phyloP scores from a whole-genome alignment of 2,113 vertebrate genomes.

The Pluvialis apricaria region DNA sequence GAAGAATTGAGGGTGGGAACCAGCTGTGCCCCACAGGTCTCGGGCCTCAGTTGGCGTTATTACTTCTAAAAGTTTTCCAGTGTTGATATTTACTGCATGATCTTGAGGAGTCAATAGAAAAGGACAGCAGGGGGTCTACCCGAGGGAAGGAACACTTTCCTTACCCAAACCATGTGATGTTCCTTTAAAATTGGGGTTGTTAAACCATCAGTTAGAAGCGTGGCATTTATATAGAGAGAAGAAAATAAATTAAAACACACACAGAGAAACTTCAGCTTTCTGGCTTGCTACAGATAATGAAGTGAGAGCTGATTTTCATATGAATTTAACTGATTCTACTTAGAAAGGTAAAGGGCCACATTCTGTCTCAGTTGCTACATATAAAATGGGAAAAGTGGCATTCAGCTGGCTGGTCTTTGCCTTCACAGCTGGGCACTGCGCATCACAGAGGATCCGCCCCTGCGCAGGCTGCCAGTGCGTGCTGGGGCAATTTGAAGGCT shows the following conservation, averaged over 20 bases:
- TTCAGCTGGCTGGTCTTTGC: background rate
- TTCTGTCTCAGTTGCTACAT: background rate
- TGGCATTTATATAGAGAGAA: background rate
- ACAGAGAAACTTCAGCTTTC: background rate
- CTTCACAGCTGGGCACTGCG: background rate
- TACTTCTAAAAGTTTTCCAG: background rate
- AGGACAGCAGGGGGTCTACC: background rate
- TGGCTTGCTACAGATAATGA: background rate
- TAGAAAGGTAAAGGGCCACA: background rate
- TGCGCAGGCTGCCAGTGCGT: background rate
- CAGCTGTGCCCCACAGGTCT: background rate
- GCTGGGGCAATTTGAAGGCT: background rate
- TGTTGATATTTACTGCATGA: background rate
- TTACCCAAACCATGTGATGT: background rate
- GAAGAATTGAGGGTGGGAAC: background rate
- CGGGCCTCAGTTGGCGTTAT: background rate
- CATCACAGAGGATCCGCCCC: rapidly evolving
- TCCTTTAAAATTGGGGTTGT: background rate
- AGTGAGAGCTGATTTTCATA: background rate
- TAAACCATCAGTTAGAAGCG: background rate
- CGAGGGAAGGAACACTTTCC: background rate
- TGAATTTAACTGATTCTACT: background rate
- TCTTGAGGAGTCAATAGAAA: background rate
- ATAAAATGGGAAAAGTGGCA: background rate
- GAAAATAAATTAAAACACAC: background rate